Conservation (phyloP, 2,888 invertebrate genomes). For the Drosophila lutescens region DNA sequence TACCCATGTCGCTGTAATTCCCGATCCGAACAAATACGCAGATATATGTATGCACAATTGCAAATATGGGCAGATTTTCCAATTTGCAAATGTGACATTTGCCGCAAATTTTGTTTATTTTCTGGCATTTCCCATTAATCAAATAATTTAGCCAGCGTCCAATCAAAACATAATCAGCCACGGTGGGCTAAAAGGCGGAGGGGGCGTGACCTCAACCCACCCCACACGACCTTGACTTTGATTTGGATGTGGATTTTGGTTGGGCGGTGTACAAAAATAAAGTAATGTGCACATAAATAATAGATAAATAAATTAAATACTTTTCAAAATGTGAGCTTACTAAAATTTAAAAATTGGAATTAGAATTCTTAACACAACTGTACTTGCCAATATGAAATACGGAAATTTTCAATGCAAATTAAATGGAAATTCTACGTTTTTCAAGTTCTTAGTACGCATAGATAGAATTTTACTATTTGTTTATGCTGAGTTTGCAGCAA, state of each 20-base stretch:
- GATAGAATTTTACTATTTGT: conserved; percentile 4
- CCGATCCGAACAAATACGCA: neutral
- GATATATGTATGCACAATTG: conserved; percentile 16
- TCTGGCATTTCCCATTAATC: conserved; percentile 31
- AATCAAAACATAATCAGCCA: conserved; percentile 28
- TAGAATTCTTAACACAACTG: neutral
- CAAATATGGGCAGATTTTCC: conserved; percentile 21
- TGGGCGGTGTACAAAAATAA: neutral
- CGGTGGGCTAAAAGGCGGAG: neutral
- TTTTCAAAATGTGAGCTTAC: too few relatives aligned
- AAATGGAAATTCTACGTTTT: neutral
- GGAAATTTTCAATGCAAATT: neutral
- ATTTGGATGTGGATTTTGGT: conserved; percentile 14
- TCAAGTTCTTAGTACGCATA: conserved; percentile 4
- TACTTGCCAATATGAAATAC: conserved; percentile 2
- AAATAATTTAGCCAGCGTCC: conserved; percentile 14
- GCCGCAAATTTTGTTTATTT: conserved; percentile 18
- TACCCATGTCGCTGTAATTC: conserved; percentile 5
- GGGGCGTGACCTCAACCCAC: conserved; percentile 1
- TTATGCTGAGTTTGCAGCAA: neutral
- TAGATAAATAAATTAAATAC: too few relatives aligned
- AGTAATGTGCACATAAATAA: neutral
- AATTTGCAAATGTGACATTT: conserved; percentile 34
- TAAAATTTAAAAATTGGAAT: too few relatives aligned
- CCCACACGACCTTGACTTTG: conserved; percentile 21